These are phyloP conservation scores for Nothoprocta pentlandii DNA, from an alignment of 2,113 vertebrate species.

Conservation along the genomic window DNA sequence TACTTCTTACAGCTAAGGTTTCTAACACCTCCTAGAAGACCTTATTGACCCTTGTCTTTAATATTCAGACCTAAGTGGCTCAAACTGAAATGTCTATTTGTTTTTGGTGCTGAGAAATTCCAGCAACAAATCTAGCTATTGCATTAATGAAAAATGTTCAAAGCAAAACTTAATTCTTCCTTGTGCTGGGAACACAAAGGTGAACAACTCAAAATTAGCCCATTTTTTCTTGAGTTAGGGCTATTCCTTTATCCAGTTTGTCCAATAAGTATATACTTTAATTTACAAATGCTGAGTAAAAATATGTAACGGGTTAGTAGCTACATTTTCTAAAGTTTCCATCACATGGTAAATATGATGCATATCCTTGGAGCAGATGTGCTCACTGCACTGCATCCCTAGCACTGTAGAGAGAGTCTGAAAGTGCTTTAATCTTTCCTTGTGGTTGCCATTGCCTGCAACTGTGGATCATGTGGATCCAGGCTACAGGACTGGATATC, in stretches of 20 bases:
- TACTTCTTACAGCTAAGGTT: slow-evolving; percentile 21
- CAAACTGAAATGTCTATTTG: neutral
- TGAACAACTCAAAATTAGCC: neutral
- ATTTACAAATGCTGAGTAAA: neutral
- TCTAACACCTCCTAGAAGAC: slow-evolving; percentile 52
- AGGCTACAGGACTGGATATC: neutral
- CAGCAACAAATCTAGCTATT: neutral
- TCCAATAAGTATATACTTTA: neutral
- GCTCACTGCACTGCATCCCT: neutral
- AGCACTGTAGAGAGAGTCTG: neutral
- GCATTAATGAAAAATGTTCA: neutral
- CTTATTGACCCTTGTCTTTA: slow-evolving; percentile 16
- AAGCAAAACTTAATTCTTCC: neutral
- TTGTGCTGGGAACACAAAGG: neutral
- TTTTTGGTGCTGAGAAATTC: neutral
- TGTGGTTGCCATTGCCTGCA: neutral
- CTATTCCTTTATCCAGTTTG: neutral
- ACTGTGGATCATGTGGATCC: neutral
- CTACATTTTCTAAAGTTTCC: neutral
- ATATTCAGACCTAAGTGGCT: neutral
- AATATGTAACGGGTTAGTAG: neutral
- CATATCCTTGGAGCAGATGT: fast-evolving
- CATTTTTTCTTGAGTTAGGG: neutral
- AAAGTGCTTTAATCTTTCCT: neutral
- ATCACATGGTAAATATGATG: neutral